Conservation (phyloP, 2,888 invertebrate species). For the Orthosia gracilis region DNA sequence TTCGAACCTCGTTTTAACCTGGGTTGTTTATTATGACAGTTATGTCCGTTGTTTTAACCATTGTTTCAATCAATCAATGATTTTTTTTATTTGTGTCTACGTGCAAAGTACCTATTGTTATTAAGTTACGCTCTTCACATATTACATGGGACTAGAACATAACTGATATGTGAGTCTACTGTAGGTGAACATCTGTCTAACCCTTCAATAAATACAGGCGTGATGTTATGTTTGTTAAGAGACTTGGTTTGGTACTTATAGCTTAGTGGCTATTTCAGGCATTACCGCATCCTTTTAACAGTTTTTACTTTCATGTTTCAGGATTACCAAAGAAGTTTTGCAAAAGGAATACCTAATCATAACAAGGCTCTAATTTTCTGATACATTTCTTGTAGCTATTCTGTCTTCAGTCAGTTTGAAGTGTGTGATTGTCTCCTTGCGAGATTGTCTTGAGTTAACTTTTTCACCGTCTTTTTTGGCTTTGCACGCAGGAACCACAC, state of each 20-base stretch:
- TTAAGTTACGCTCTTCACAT: too few relatives aligned
- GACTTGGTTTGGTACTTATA: too few relatives aligned
- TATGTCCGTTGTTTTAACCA: not conserved
- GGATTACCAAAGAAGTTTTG: not conserved
- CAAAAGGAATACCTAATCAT: not conserved
- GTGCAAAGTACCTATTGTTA: not conserved
- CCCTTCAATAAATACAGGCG: too few relatives aligned
- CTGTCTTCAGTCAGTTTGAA: not conserved
- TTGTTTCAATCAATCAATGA: constrained; percentile 17
- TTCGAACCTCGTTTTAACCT: constrained; percentile 9
- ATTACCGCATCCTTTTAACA: not conserved
- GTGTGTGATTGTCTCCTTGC: not conserved
- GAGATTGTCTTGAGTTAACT: not conserved
- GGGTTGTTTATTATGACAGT: constrained; percentile 19
- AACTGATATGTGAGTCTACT: too few relatives aligned
- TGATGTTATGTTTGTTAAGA: too few relatives aligned
- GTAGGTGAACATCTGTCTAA: too few relatives aligned
- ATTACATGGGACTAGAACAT: too few relatives aligned
- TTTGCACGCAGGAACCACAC: too few relatives aligned
- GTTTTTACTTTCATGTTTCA: not conserved
- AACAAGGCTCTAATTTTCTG: too few relatives aligned
- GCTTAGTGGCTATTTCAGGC: too few relatives aligned
- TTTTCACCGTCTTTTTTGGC: too few relatives aligned
- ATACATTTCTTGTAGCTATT: not conserved
- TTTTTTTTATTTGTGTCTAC: not conserved